Evolutionary conservation across 2,888 invertebrate species (phyloP), one percentile per base, ranked within the genome.

Genomic region (Smittia aterrima): DNA sequence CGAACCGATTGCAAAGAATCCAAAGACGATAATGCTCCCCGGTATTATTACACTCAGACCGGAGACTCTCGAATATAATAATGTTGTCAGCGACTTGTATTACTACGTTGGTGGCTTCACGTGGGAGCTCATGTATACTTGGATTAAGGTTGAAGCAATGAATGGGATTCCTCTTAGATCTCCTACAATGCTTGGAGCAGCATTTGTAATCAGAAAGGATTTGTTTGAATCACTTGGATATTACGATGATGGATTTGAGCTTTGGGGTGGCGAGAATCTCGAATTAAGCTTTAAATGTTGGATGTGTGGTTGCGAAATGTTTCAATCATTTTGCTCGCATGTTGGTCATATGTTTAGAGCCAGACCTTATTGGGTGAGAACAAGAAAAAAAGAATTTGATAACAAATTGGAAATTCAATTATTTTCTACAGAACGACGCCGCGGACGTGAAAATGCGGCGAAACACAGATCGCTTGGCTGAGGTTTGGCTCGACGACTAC

Each of bases 231-330:
- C 96, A 82, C 83, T 98, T 54, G 98, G 96, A 1, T 97, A 97
- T 0, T 96, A 96, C 79, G 96, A 96, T 80, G 90, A 91, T 74
- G 94, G 94, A 0, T 84, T 96, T 1, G 95, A 96, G 79, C 97
- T 98, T 77, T 98, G 98, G 98, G 98, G 98, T 24, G 98, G 97
- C 0, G 98, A 98, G 81, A 97, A 98, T 81, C 98, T 96, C 79
- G 98, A 98, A 80, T 86, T 98, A n/a, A 96, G 96, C 76, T 98
- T 98, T 80, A 97, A 97, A 87, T 90, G 96, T 72, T 96, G 96
- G 96, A 95, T 96, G 84, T 97, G 96, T 81, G 95, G 95, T 13
- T 96, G 96, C 0, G 87, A 88, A 77, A 90, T 97, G 92, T 85
- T 92, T 76, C 96, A 97, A 84, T 92, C 93, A n/a, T 95, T 96